Base-by-base conservation (phyloP, 2,113 vertebrate species). In the Orthonyx spaldingii region DNA sequence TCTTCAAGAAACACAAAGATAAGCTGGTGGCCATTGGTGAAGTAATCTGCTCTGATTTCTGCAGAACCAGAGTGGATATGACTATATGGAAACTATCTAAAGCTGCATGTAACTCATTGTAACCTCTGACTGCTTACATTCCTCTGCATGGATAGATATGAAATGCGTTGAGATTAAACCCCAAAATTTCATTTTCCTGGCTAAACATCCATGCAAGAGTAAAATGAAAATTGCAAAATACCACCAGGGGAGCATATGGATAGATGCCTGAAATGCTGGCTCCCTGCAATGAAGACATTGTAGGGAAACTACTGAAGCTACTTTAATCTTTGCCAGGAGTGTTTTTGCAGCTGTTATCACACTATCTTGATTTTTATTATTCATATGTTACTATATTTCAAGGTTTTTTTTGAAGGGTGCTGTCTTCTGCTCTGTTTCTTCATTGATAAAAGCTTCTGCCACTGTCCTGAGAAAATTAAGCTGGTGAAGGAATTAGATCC, bases 1-100 rank as follows among this genome's bases (percentile, higher is more conserved):
- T 90, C 20, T 97, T 98, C 39, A 80, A 98, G 71, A 93, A 95
- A 72, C 84, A 97, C 90, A 92, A 83, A 93, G 94, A 93, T 64
- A 70, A 95, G 2, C 92, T 98, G 21, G 91, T 97, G 23, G 91
- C 96, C 50, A 37, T 91, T 33, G 97, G 96, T 81, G 85, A 97
- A 96, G 92, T 97, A 94, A 69, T 80, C 59, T 79, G 83, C 80
- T 93, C 64, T 50, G n/a, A 50, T 70, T 91, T 94, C 77, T 91
- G 49, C 57, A 32, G 55, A 75, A 30, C 13, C 42, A 65, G 74
- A 66, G 33, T 33, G n/a, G 42, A 44, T 47, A 35, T 50, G 39
- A 16, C 32, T 60, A 3, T 21, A 27, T 22, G 61, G 53, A 76
- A 94, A 76, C 27, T 49, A 21, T 42, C 14, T 63, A 42, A 46